Conservation (phyloP, 2,113 vertebrate genomes). For the Eidolon helvum region DNA sequence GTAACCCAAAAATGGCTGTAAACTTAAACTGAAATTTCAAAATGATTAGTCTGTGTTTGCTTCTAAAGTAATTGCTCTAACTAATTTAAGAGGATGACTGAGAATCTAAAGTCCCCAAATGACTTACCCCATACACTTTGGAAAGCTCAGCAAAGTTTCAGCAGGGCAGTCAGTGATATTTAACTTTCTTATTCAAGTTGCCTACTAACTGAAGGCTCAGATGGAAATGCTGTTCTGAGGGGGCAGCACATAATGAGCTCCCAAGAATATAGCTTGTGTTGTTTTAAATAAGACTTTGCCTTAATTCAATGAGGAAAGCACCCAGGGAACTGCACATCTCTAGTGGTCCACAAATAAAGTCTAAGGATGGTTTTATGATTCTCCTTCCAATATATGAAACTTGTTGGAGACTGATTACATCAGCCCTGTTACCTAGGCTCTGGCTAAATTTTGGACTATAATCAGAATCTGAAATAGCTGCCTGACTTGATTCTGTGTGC, state of each 20-base stretch:
- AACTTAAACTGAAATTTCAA: conserved; percentile 66
- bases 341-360: neutral
- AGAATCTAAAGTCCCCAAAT: conserved; percentile 46
- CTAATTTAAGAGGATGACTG: conserved; percentile 51
- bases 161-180: conserved; percentile 15
- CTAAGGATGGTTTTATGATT: conserved; percentile 24
- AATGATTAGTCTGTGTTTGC: conserved; percentile 64
- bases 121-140: conserved; percentile 14
- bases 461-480: neutral
- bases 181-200: conserved; percentile 54
- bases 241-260: conserved; percentile 43
- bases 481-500: neutral
- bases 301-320: conserved; percentile 47
- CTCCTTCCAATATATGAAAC: conserved; percentile 9
- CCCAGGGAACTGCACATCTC: conserved; percentile 9
- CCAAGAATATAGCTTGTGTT: conserved; percentile 44
- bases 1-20: conserved; percentile 52
- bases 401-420: neutral
- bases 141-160: conserved; percentile 27
- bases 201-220: conserved; percentile 46
- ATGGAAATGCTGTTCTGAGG: conserved; percentile 58
- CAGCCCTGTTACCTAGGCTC: neutral
- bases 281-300: conserved; percentile 45
- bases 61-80: conserved; percentile 62
- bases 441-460: conserved; percentile 9